Percentiles rank a stretch among this genome's conserved stretches.
Evolutionary conservation across 2,113 vertebrate species (phyloP).

Genomic region (Porphyrio hochstetteri): DNA sequence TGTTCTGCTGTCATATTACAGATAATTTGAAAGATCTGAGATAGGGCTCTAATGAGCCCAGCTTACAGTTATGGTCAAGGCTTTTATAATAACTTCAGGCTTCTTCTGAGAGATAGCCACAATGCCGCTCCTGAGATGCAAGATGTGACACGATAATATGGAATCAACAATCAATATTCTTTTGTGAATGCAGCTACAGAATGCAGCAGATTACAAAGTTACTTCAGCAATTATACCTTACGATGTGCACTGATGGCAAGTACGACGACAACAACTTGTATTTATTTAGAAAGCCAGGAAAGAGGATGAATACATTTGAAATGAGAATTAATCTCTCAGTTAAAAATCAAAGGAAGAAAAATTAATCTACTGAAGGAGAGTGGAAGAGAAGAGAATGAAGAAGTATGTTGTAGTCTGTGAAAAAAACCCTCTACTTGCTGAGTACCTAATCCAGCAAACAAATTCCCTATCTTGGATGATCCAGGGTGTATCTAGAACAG

Average conservation of each 20-base stretch:
- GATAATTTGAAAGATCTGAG: background rate
- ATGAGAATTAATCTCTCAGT: conserved; percentile 5
- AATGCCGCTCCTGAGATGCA: background rate
- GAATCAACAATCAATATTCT: background rate
- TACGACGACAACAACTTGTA: background rate
- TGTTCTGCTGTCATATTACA: background rate
- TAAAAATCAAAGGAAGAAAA: background rate
- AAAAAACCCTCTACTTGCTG: background rate
- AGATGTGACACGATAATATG: background rate
- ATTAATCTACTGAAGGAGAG: background rate
- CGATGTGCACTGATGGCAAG: background rate
- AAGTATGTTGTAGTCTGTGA: background rate
- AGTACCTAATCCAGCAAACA: background rate
- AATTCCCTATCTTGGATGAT: background rate
- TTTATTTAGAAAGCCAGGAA: background rate
- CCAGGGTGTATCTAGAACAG: background rate
- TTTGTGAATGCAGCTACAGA: background rate
- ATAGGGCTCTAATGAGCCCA: background rate
- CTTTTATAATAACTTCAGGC: background rate
- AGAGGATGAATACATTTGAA: background rate
- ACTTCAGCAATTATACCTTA: background rate
- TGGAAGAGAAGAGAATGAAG: background rate
- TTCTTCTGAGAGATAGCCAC: background rate
- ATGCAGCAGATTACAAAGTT: background rate
- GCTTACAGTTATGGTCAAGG: background rate